Base-by-base conservation (phyloP, 2,888 invertebrate genomes). In the Lepidochitona cinerea region DNA sequence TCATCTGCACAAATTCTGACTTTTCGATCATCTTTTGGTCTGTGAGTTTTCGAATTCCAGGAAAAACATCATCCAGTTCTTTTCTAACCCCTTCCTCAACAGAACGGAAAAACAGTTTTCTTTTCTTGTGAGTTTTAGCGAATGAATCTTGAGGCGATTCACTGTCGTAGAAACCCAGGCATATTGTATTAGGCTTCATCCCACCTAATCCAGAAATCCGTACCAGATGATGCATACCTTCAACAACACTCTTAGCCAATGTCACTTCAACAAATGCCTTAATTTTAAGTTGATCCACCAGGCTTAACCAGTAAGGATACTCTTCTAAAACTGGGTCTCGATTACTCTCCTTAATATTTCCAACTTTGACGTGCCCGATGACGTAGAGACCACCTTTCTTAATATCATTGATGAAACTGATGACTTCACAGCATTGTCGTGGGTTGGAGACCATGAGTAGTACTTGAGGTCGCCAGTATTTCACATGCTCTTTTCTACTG, bases 381-480 rank as follows among this genome's bases (percentile, higher is more conserved):
- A 97, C 95, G 86, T 96, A 97, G 0, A 97, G 92, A 52, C 96
- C 95, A 73, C 92, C 91, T 89, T 99, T 99, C 89, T 99, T 99
- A 88, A 99, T 93, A 88, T 98, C 99, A 86, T 99, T 99, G 18
- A 98, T 96, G 91, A 99, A 99, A 91, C 97, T 96, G 49, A 99
- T 97, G 59, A 99, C 93, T 0, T 98, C 97, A 86, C 96, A 96
- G 14, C 95, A 93, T 7, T 96, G 95, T 12, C 98, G 92, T 0
- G 99, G 99, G 74, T 97, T 96, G 0, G 96, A 94, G 0, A 99
- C 95, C 91, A 99, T 93, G 1, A 99, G 92, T 72, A 99, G 91
- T 92, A 99, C 95, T 92, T 99, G 99, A 0, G 99, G 99, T 1
- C 99, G 93, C 99, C 99, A 99, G 92, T 97, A 99, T 92, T 99